phyloP scores from a whole-genome alignment of 2,888 invertebrate species.

The Zele albiditarsus region DNA sequence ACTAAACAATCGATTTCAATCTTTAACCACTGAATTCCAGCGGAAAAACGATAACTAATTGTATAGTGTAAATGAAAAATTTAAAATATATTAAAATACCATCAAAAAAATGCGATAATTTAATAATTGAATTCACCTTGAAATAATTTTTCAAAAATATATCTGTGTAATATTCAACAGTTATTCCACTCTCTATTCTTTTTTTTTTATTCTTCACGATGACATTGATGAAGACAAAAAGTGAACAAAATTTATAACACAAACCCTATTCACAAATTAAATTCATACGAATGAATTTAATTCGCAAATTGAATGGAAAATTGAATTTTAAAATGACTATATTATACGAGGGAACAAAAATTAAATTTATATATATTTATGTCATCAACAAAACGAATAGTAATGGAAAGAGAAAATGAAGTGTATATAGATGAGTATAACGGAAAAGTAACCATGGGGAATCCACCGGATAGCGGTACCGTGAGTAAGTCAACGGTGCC shows the following conservation, averaged over 20 bases:
- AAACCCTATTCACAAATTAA: neutral
- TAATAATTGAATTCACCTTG: too few relatives aligned
- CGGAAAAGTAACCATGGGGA: slow-evolving; percentile 36
- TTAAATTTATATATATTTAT: neutral
- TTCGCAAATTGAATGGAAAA: neutral
- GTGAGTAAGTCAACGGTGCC: slow-evolving; percentile 65
- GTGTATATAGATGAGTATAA: neutral
- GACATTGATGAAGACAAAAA: neutral
- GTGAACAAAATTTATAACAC: neutral
- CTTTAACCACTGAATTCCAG: too few relatives aligned
- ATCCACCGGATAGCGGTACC: slow-evolving; percentile 64
- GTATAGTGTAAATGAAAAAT: too few relatives aligned
- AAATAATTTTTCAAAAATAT: too few relatives aligned
- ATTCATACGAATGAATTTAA: neutral
- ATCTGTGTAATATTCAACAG: too few relatives aligned
- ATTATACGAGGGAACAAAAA: neutral
- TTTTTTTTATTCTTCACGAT: neutral
- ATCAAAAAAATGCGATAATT: too few relatives aligned
- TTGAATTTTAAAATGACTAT: neutral
- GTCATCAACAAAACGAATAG: neutral
- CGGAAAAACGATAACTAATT: too few relatives aligned
- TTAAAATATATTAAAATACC: too few relatives aligned
- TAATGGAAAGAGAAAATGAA: slow-evolving; percentile 11
- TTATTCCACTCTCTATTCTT: too few relatives aligned
- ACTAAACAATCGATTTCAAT: too few relatives aligned